phyloP scores from a whole-genome alignment of 2,113 vertebrate species.

The Mionectes macconnelli region DNA sequence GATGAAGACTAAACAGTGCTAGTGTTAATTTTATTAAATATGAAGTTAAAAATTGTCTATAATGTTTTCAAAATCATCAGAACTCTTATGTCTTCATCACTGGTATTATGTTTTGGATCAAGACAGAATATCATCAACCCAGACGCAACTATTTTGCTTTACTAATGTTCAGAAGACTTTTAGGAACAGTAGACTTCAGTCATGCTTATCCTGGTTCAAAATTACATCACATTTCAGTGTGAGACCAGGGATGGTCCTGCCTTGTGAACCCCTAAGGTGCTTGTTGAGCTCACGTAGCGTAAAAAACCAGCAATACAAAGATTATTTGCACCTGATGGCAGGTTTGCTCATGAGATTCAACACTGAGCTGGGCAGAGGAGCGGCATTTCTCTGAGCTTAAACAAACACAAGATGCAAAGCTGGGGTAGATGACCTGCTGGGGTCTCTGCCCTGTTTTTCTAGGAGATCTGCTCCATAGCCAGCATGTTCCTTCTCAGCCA shows the following conservation, averaged over 20 bases:
- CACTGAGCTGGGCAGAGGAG: background rate
- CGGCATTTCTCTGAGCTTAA: background rate
- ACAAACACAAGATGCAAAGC: background rate
- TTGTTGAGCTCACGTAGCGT: background rate
- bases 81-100: background rate
- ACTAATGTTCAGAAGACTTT: background rate
- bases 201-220: background rate
- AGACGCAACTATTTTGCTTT: background rate
- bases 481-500: background rate
- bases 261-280: background rate
- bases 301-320: background rate
- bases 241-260: background rate
- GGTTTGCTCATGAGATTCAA: background rate
- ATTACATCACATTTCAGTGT: background rate
- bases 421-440: background rate
- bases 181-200: background rate
- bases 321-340: no score
- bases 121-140: background rate
- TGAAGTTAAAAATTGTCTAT: background rate
- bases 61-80: background rate
- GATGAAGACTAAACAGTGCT: background rate
- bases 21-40: no score
- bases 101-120: background rate
- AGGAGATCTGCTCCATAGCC: background rate
- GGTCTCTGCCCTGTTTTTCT: background rate